These are phyloP conservation scores for Tragelaphus strepsiceros DNA, from an alignment of 2,113 vertebrate species.

Conservation along the genomic window DNA sequence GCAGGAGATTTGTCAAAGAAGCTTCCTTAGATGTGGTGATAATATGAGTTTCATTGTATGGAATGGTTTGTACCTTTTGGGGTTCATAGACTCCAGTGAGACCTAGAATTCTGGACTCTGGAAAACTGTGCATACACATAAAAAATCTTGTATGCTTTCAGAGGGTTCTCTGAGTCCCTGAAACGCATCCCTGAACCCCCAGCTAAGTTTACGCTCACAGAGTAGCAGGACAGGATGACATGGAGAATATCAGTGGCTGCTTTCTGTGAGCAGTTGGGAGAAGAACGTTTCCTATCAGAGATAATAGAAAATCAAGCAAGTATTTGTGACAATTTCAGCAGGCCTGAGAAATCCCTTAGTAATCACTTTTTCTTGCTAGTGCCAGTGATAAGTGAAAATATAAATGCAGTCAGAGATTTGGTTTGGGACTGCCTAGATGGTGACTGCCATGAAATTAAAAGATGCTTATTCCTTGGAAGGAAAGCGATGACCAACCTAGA, in stretches of 20 bases:
- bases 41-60: fast-evolving
- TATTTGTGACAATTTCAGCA: neutral
- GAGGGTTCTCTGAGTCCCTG: neutral
- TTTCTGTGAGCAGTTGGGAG: neutral
- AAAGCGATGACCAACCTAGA: no score
- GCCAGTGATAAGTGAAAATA: neutral
- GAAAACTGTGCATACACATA: neutral
- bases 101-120: neutral
- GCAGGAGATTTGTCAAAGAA: neutral
- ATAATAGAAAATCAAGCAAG: neutral
- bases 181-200: neutral
- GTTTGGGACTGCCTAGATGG: neutral
- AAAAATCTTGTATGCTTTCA: neutral
- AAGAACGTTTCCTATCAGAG: neutral
- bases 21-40: neutral
- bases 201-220: neutral
- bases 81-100: neutral
- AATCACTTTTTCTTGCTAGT: neutral
- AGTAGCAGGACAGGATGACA: neutral
- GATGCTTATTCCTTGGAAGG: no score
- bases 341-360: neutral
- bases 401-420: neutral
- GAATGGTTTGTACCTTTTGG: neutral
- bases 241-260: neutral
- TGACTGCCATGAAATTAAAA: no score